Percentiles rank a stretch among this genome's conserved stretches.
phyloP scores from a whole-genome alignment of 1,140 invertebrate species.

The Dufourea novaeangliae region DNA sequence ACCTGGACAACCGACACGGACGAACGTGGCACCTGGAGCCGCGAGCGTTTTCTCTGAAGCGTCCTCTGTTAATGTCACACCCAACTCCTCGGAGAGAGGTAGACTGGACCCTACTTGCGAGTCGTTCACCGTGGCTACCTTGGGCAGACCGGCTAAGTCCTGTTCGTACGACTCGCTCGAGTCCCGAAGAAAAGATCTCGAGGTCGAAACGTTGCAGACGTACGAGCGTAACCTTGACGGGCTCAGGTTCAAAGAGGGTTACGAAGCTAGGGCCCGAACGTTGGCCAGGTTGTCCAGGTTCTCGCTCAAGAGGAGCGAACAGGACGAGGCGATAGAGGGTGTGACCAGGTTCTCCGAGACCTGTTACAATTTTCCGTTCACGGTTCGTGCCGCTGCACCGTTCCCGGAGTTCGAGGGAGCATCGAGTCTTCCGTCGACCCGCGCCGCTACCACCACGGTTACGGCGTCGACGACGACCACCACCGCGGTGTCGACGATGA shows the following conservation, averaged over 20 bases:
- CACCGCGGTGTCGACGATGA: neutral
- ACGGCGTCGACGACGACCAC: constrained; percentile 29
- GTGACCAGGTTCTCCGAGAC: constrained; percentile 12
- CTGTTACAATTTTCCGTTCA: constrained; percentile 30
- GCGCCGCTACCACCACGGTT: neutral
- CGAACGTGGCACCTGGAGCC: constrained; percentile 11
- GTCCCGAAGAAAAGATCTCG: neutral
- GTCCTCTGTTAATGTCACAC: constrained; percentile 13
- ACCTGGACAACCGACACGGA: constrained; percentile 66
- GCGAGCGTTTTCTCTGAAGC: neutral
- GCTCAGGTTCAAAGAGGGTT: constrained; percentile 4
- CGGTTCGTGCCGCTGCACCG: neutral
- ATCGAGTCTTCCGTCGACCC: neutral
- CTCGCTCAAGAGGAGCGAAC: neutral
- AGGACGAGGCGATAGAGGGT: neutral
- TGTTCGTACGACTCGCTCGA: constrained; percentile 16
- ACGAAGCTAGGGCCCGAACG: neutral
- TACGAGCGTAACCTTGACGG: neutral
- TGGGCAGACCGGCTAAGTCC: neutral
- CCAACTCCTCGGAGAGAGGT: neutral
- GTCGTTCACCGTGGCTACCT: neutral
- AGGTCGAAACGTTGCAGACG: neutral
- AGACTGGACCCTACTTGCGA: neutral
- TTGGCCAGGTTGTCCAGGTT: constrained; percentile 19
- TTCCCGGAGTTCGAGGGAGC: constrained; percentile 3